These are phyloP conservation scores for Meliscaeva auricollis DNA, from an alignment of 2,888 invertebrate species.

Conservation along the genomic window DNA sequence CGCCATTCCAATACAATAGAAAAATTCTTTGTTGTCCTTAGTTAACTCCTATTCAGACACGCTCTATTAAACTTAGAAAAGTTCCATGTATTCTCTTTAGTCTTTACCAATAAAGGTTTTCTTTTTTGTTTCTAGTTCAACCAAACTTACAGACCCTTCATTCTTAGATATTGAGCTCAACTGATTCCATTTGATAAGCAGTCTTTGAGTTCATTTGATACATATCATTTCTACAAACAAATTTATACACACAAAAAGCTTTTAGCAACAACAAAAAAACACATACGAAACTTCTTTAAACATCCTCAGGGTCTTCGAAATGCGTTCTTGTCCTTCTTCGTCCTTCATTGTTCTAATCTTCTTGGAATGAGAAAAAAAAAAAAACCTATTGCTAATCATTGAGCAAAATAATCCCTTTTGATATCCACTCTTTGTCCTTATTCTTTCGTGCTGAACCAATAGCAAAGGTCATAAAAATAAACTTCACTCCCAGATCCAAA, in stretches of 20 bases:
- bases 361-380: conserved; percentile 13
- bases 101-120: background rate
- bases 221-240: background rate
- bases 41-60: too few species aligned
- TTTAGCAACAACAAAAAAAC: conserved; percentile 36
- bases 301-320: conserved; percentile 44
- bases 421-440: conserved; percentile 41
- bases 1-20: too few species aligned
- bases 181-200: conserved; percentile 9
- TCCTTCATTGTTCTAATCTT: conserved; percentile 16
- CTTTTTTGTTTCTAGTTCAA: background rate
- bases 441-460: background rate
- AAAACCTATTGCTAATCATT: conserved; percentile 60
- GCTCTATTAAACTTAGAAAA: background rate
- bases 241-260: conserved; percentile 1
- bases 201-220: conserved; percentile 2
- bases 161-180: background rate
- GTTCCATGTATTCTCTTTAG: too few species aligned
- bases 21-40: too few species aligned
- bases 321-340: conserved; percentile 32
- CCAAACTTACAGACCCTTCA: background rate
- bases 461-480: conserved; percentile 47
- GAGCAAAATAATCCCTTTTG: conserved; percentile 54
- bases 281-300: conserved; percentile 41
- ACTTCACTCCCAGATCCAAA: conserved; percentile 45